phyloP scores from a whole-genome alignment of 2,113 vertebrate species.

The Theropithecus gelada region DNA sequence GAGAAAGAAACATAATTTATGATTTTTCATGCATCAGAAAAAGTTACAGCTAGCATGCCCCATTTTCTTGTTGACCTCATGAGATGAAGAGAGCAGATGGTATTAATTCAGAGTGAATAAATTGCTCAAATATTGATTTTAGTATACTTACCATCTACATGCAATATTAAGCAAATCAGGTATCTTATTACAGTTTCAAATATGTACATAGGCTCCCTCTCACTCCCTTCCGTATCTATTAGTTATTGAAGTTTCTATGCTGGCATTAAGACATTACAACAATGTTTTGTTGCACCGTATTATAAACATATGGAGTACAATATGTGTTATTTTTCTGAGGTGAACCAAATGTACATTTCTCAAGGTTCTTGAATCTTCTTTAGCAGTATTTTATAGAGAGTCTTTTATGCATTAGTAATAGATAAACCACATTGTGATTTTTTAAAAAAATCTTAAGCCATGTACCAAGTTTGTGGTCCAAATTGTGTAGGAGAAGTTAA shows the following conservation, averaged over 20 bases:
- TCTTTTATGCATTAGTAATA: too few species aligned
- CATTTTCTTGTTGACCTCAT: conserved; percentile 74
- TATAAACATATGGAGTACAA: conserved; percentile 88
- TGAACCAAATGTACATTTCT: conserved; percentile 89
- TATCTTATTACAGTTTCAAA: conserved; percentile 71
- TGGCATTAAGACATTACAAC: conserved; percentile 83
- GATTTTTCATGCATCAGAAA: conserved; percentile 48
- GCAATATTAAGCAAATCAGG: conserved; percentile 75
- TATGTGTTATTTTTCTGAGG: conserved; percentile 85
- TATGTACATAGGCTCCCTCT: conserved; percentile 70
- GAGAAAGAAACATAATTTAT: conserved; percentile 57
- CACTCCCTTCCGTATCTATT: conserved; percentile 69
- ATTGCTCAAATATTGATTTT: conserved; percentile 73
- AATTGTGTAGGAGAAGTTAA: too few species aligned
- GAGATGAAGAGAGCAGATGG: conserved; percentile 72
- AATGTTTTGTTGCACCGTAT: conserved; percentile 85
- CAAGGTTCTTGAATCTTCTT: conserved; percentile 83
- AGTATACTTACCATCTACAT: conserved; percentile 74
- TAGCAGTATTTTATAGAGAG: conserved; percentile 72
- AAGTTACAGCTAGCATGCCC: conserved; percentile 60
- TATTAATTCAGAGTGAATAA: conserved; percentile 73
- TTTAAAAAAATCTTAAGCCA: too few species aligned
- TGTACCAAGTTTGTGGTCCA: too few species aligned
- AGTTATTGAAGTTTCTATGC: conserved; percentile 81
- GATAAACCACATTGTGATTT: too few species aligned